Evolutionary conservation across 1,140 invertebrate species (phyloP).

Genomic region (Oreohelix idahoensis): DNA sequence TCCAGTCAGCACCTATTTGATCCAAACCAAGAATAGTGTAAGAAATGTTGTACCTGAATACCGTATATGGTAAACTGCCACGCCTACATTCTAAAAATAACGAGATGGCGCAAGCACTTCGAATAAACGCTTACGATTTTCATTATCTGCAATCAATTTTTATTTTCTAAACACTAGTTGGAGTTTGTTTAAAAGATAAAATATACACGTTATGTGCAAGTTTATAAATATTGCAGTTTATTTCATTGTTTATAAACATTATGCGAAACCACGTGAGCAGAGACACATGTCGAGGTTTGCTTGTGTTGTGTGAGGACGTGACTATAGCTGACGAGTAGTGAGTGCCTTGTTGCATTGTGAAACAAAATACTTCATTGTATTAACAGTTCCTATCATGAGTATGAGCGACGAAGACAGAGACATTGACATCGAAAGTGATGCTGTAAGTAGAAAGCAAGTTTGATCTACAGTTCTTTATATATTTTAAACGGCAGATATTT

Average conservation of each 20-base stretch:
- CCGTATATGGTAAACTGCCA: not conserved
- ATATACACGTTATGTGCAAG: not conserved
- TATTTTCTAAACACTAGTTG: not conserved
- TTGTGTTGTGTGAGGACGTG: not conserved
- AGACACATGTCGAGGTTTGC: constrained; percentile 40
- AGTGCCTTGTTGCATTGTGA: not conserved
- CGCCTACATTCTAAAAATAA: constrained; percentile 1
- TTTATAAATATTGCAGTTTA: not conserved
- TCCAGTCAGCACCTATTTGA: no score
- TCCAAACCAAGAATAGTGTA: not conserved
- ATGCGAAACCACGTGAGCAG: constrained; percentile 42
- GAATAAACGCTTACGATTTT: not conserved
- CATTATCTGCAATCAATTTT: not conserved
- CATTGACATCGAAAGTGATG: constrained; percentile 44
- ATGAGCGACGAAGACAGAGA: constrained; percentile 41
- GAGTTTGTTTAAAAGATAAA: not conserved
- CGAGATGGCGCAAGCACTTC: not conserved
- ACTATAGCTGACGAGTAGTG: not conserved
- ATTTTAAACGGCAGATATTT: no score
- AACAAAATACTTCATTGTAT: not conserved
- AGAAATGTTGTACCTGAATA: not conserved
- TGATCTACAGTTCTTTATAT: no score
- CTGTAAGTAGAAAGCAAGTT: constrained; percentile 26
- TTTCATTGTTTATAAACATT: constrained; percentile 42
- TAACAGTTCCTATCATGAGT: constrained; percentile 12